Evolutionary conservation across 2,797 vertebrate species (phyloP), one percentile per base, ranked within the genome.

Genomic region (Diglossa cyanea): DNA sequence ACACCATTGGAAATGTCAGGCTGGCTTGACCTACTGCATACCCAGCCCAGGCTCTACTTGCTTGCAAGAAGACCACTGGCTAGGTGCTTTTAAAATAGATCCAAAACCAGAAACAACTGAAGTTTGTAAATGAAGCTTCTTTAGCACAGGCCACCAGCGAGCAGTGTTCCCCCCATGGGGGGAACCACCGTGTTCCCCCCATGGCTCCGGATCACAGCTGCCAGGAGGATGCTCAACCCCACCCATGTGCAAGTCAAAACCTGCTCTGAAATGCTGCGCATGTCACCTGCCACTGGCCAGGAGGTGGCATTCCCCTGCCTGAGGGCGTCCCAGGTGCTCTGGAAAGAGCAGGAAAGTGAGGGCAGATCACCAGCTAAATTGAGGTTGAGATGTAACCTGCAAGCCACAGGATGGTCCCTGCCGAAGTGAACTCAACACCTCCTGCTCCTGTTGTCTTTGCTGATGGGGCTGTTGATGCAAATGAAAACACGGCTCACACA

Each of bases 161-260:
- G 42, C 48, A 50, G 37, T 35, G 35, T 35, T 35, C 35, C 35
- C 35, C 35, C 35, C 35, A 35, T 35, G 35, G 35, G 35, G 35
- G 35, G 10, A 35, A 35, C 35, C 35, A 35, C 6, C 3, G 11
- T 5, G 6, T 12, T 35, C 3, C 3, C 7, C 7, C 7, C 0
- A 0, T 12, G 19, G 23, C 19, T 71, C 24, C 50, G 2, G 6
- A 30, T 37, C 9, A n/a, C 42, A 24, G 35, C 2, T 48, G 40
- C 39, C n/a, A 5, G 23, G 1, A 9, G 3, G 10, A 44, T 26
- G 39, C 3, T 2, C 11, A 6, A 13, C 30, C 54, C 37, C 10
- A n/a, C 16, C 19, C 37, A 2, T 0, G 10, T 26, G 37, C 19
- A 11, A 25, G 40, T 2, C 39, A 33, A 47, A 90, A 53, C 28